Base-by-base conservation (phyloP, 2,888 invertebrate genomes). In the Erpobdella octoculata region DNA sequence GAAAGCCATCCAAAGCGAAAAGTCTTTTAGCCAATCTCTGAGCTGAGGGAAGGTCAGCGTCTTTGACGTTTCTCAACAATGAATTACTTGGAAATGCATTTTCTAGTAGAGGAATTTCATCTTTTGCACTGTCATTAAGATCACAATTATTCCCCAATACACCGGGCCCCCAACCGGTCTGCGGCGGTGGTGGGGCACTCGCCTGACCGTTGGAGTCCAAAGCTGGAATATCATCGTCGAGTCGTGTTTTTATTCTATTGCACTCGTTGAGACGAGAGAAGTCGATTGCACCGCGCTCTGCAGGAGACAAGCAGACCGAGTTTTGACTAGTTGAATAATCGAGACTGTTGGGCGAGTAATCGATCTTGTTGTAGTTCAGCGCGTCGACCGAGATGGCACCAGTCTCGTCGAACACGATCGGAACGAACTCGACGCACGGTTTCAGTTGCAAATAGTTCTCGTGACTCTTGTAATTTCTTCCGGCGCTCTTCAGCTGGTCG, bases 1-100 rank as follows among this genome's bases (percentile, higher is more conserved):
- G 93, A 86, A 96, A 97, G 46, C 96, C 97, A 83, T 97, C 96
- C 77, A 97, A 87, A 78, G 90, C 88, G 85, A 90, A 96, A 68
- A 98, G 88, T 80, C 96, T 87, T 86, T 95, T 94, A 75, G 97
- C 97, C 78, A 98, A 87, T 75, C 96, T 87, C 78, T 91, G 89
- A 25, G 97, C 97, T 46, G 95, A 94, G 0, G 96, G 95, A 78
- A 93, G 88, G 85, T 97, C 96, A 71, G 95, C 93, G 72, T 79
- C 92, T 91, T 84, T 93, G n/a, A n/a, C 12, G n/a, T 41, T 41
- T 18, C 35, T 62, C 9, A 12, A 28, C 12, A 35, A 12, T 6
- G 62, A 62, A 21, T 31, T 62, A 62, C n/a, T 62, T 9, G 62
- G 62, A 35, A 62, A 62, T 9, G 35, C 3, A 33, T 28, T 4